Evolutionary conservation across 2,113 vertebrate species (phyloP).

Genomic region (Sciurus niger): DNA sequence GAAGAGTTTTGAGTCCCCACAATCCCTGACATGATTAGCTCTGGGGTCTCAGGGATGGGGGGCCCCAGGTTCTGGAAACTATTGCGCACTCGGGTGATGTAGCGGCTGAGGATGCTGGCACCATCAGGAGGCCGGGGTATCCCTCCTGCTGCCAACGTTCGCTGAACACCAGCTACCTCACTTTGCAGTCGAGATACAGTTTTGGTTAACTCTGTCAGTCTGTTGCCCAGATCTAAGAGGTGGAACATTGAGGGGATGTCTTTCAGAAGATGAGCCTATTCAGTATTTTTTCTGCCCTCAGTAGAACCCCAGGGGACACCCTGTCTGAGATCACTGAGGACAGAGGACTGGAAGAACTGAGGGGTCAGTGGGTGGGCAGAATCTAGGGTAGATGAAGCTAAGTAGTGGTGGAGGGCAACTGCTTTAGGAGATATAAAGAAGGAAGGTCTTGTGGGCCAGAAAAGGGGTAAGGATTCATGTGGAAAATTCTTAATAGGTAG

Average conservation of each 20-base stretch:
- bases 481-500: background rate
- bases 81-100: conserved; percentile 92
- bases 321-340: background rate
- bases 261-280: conserved; percentile 11
- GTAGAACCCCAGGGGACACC: background rate
- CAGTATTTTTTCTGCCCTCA: background rate
- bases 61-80: conserved; percentile 90
- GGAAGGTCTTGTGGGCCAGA: background rate
- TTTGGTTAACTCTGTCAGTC: conserved; percentile 94
- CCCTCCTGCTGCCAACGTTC: conserved; percentile 63
- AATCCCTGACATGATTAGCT: conserved; percentile 61
- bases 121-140: conserved; percentile 44
- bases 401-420: background rate
- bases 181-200: conserved; percentile 89
- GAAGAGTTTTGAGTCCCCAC: conserved; percentile 24
- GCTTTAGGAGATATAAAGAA: background rate
- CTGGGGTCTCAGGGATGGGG: conserved; percentile 63
- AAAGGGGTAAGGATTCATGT: background rate
- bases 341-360: background rate
- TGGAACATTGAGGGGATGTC: background rate
- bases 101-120: conserved; percentile 91
- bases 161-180: conserved; percentile 89
- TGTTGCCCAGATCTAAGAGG: conserved; percentile 89
- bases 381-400: background rate
- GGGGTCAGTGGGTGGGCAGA: background rate